Conservation (phyloP, 2,113 vertebrate genomes). For the Sceloporus tristichus region DNA sequence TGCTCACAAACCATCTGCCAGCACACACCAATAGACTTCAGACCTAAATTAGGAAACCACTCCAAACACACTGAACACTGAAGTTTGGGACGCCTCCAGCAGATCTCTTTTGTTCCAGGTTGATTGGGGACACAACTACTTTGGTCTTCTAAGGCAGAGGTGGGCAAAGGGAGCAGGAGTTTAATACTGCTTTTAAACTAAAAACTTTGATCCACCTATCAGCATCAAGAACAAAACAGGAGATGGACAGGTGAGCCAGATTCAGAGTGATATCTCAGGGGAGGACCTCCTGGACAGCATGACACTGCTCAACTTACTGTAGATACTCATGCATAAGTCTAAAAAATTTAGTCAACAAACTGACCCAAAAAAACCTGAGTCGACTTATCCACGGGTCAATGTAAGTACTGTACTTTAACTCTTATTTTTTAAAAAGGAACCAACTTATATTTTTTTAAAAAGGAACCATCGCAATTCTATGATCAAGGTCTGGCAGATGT, state of each 20-base stretch:
- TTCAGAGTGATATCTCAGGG: not conserved
- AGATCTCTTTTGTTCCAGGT: slow-evolving; percentile 43
- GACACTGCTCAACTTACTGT: too few species aligned
- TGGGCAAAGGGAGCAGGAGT: slow-evolving; percentile 44
- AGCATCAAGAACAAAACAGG: not conserved
- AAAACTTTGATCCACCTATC: not conserved
- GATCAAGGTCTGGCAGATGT: too few species aligned
- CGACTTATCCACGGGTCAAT: too few species aligned
- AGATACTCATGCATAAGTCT: too few species aligned
- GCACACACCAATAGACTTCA: slow-evolving; percentile 53
- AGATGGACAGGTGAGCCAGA: not conserved
- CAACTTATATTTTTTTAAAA: too few species aligned
- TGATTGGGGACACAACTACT: slow-evolving; percentile 35
- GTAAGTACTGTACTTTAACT: too few species aligned
- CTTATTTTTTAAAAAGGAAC: too few species aligned
- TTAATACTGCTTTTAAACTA: not conserved
- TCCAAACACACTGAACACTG: slow-evolving; percentile 32
- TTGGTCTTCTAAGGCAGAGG: too few species aligned
- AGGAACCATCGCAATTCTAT: too few species aligned
- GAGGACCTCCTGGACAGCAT: not conserved
- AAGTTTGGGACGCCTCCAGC: slow-evolving; percentile 16
- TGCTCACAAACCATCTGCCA: slow-evolving; percentile 66
- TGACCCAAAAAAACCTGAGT: too few species aligned
- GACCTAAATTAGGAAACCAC: slow-evolving; percentile 51
- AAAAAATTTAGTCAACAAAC: too few species aligned